Percentiles rank a stretch among this genome's conserved stretches.
phyloP scores from a whole-genome alignment of 2,797 vertebrate genomes.

The Neosilurus hyrtlii region DNA sequence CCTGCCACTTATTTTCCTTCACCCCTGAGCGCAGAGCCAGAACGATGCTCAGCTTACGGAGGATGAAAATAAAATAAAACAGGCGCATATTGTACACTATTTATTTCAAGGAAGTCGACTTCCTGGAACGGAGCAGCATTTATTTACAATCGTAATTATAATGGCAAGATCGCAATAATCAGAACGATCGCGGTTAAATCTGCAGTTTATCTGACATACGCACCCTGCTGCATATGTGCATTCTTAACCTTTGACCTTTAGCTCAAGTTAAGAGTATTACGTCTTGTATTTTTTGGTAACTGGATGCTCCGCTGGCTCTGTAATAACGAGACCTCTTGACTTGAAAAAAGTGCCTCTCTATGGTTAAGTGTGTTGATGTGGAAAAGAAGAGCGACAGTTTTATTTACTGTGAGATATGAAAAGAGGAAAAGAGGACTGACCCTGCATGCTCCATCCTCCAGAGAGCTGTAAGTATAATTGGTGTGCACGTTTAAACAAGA shows the following conservation, averaged over 20 bases:
- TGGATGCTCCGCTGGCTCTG: background rate
- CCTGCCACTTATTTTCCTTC: conserved; percentile 27
- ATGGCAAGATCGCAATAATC: background rate
- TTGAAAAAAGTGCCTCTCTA: background rate
- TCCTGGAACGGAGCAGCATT: background rate
- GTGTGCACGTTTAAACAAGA: background rate
- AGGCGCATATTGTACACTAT: background rate
- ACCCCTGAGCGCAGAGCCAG: conserved; percentile 10
- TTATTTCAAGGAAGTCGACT: background rate
- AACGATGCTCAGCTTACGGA: background rate
- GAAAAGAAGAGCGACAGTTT: background rate
- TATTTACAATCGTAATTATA: background rate
- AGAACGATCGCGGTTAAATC: background rate
- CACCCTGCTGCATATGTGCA: background rate
- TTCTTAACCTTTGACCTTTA: background rate
- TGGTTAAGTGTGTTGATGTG: conserved; percentile 12
- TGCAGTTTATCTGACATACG: background rate
- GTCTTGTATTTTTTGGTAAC: background rate
- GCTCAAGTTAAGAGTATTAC: background rate
- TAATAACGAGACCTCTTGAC: conserved; percentile 1
- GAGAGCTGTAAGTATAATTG: background rate
- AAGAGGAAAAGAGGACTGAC: background rate
- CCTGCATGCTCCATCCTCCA: background rate
- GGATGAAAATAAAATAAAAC: background rate
- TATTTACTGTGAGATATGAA: conserved; percentile 33